phyloP scores from a whole-genome alignment of 2,113 vertebrate genomes.

The Regulus satrapa region DNA sequence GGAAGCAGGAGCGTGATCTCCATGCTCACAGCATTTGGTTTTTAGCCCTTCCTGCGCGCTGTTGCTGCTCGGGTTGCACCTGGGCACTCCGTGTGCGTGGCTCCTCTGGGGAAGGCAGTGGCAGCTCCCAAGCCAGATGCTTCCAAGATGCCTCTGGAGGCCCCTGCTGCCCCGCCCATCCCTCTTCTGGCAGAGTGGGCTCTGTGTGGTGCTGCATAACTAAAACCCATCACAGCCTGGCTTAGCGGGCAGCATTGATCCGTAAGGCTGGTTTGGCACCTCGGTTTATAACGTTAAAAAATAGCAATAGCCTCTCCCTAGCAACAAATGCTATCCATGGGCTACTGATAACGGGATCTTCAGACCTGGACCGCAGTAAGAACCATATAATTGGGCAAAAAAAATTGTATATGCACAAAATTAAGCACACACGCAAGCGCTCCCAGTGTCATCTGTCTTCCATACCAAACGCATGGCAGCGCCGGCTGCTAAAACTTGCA shows the following conservation, averaged over 20 bases:
- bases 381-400: background rate
- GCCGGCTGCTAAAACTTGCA: conserved; percentile 1
- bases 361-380: background rate
- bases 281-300: background rate
- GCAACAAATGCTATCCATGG: background rate
- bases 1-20: background rate
- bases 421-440: background rate
- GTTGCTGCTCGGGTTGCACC: accelerated
- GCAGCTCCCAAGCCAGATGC: background rate
- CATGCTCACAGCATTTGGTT: accelerated
- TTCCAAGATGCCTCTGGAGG: background rate
- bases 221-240: background rate
- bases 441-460: background rate
- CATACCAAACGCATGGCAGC: background rate
- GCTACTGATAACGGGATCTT: background rate
- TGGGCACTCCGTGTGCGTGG: background rate
- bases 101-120: background rate
- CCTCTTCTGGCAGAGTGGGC: background rate
- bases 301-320: background rate
- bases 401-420: background rate
- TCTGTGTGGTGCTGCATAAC: background rate
- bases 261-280: background rate
- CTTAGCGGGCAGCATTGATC: background rate
- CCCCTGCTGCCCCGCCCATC: background rate
- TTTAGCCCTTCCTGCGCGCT: background rate